Base-by-base conservation (phyloP, 2,113 vertebrate genomes). In the Leiothrix lutea region DNA sequence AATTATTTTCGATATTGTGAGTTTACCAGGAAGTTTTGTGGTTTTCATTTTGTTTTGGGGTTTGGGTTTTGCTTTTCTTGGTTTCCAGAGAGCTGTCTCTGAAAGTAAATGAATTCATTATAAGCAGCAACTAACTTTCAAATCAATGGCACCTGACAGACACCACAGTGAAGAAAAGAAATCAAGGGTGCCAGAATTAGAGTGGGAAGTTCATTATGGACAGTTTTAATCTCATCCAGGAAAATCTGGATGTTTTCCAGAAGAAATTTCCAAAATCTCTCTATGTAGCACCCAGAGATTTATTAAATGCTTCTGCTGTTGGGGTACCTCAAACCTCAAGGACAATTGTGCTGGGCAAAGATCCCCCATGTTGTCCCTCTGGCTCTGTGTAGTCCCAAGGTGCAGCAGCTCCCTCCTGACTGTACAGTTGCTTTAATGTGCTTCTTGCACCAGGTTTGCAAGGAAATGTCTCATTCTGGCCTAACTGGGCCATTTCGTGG, bases 351-450 rank as follows among this genome's bases (percentile, higher is more conserved):
- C 31, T 9, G 47, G 29, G 8, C 5, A 73, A 61, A 73, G 24
- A 17, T 26, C 12, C 11, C 16, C 8, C 19, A 5, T 3, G 4
- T 33, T 83, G 9, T 38, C 21, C 38, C 24, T 61, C 17, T 80
- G 58, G 12, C 6, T 53, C 28, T 50, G 15, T 31, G 22, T 5
- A 53, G 18, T 24, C 45, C 45, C 69, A 72, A 72, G 1, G 2
- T 17, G 26, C 83, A 45, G 35, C 58, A 82, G 44, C 22, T 79
- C 48, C 40, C 31, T 75, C 23, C 79, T 77, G 48, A 28, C 36
- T 23, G 2, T 4, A 5, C 12, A 23, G 1, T 7, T 31, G 9
- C 15, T 24, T n/a, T 22, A 29, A 14, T 5, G 12, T 21, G 4
- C 36, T 86, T 57, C 35, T 20, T 35, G 77, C 8, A n/a, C 6